A percentile compares a stretch with the other conserved stretches of the same genome.
Evolutionary conservation across 2,888 invertebrate species (phyloP).

Genomic region (Rhyacophila evoluta): DNA sequence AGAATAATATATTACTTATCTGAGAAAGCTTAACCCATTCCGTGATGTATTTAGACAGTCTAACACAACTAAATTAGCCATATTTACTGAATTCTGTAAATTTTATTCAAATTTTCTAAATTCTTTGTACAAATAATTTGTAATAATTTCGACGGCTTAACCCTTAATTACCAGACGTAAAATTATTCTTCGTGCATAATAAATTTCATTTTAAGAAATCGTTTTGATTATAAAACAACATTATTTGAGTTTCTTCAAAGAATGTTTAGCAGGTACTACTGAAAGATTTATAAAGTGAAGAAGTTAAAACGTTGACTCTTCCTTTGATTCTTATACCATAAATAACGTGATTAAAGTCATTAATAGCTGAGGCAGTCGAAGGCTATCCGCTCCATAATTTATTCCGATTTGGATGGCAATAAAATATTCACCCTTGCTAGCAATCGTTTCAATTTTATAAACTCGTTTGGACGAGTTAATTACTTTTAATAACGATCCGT

Average conservation of each 20-base stretch:
- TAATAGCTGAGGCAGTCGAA: slow-evolving; percentile 30
- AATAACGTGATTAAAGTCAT: slow-evolving; percentile 33
- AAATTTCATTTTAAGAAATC: not conserved
- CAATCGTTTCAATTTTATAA: slow-evolving; percentile 51
- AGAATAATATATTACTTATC: too few species aligned
- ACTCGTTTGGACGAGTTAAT: slow-evolving; percentile 51
- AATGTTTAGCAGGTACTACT: not conserved
- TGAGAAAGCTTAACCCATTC: too few species aligned
- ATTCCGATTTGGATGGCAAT: slow-evolving; percentile 36
- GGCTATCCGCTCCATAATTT: slow-evolving; percentile 41
- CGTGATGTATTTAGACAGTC: too few species aligned
- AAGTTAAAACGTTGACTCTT: not conserved
- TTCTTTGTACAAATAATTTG: too few species aligned
- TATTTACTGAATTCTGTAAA: too few species aligned
- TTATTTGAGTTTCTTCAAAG: slow-evolving; percentile 8
- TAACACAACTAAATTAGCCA: too few species aligned
- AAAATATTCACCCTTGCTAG: slow-evolving; percentile 46
- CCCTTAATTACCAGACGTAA: too few species aligned
- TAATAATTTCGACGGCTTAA: too few species aligned
- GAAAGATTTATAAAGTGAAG: slow-evolving; percentile 1
- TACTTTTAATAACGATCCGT: slow-evolving; percentile 50
- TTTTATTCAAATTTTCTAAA: too few species aligned
- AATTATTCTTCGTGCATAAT: too few species aligned
- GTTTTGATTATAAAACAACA: not conserved
- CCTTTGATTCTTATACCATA: slow-evolving; percentile 26